Evolutionary conservation across 2,888 invertebrate genomes (phyloP).

Genomic region (Eugnorisma glareosa): DNA sequence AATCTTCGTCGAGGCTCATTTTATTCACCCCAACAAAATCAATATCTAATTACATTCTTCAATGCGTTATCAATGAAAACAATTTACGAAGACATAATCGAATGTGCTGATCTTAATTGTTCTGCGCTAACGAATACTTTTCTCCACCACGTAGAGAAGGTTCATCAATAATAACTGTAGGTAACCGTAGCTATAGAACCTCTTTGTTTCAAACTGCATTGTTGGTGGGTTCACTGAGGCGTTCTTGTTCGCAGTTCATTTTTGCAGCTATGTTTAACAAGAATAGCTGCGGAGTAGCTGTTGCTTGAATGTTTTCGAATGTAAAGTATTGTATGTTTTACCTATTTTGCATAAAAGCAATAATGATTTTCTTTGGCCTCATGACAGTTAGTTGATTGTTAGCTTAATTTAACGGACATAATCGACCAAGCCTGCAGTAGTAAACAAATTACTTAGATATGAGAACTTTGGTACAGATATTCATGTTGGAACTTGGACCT

Average conservation of each 20-base stretch:
- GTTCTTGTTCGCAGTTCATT: conserved; percentile 42
- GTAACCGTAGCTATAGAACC: conserved; percentile 18
- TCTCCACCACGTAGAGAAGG: conserved; percentile 17
- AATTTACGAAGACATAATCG: conserved; percentile 39
- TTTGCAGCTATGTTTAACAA: conserved; percentile 36
- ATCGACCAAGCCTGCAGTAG: background rate
- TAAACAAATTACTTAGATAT: no score
- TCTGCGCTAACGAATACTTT: conserved; percentile 18
- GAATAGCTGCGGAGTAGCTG: conserved; percentile 3
- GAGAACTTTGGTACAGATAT: no score
- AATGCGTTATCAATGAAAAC: conserved; percentile 9
- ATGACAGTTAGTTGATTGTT: background rate
- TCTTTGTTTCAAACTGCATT: conserved; percentile 57
- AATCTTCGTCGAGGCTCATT: background rate
- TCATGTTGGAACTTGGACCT: no score
- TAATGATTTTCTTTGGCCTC: background rate
- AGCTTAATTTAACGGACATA: no score
- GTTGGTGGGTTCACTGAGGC: conserved; percentile 51
- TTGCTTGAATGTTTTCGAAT: background rate
- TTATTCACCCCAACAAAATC: conserved; percentile 6
- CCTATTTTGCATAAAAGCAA: background rate
- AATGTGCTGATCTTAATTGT: conserved; percentile 30
- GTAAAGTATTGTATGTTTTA: background rate
- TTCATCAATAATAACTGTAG: conserved; percentile 34
- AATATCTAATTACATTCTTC: conserved; percentile 27